Percentiles rank a stretch among this genome's conserved stretches.
Conservation (phyloP, 2,113 vertebrate genomes). For the Oryzias javanicus region DNA sequence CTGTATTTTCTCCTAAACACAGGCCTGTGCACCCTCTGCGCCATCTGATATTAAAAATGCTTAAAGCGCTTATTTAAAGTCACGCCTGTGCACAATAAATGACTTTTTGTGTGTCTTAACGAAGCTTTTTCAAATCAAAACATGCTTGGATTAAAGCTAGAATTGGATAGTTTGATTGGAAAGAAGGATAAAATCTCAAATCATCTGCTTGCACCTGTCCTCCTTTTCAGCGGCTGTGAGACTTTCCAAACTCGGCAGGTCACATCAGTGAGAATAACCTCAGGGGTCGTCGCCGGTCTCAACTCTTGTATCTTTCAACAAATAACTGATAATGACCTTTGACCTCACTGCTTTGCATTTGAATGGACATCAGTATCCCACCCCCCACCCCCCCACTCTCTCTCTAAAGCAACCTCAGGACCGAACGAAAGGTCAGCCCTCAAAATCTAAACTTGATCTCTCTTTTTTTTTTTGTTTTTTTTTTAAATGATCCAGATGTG, state of each 20-base stretch:
- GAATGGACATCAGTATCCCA: constrained; percentile 79
- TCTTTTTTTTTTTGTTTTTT: constrained; percentile 58
- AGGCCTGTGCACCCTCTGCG: constrained; percentile 44
- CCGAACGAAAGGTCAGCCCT: constrained; percentile 70
- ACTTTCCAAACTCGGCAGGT: constrained; percentile 28
- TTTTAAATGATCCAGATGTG: constrained; percentile 73
- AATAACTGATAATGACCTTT: constrained; percentile 84
- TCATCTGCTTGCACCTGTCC: constrained; percentile 21
- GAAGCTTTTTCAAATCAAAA: constrained; percentile 69
- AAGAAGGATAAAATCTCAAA: background rate
- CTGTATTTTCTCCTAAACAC: constrained; percentile 49
- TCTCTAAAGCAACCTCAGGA: constrained; percentile 58
- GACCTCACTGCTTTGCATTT: constrained; percentile 83
- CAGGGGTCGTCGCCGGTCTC: constrained; percentile 75
- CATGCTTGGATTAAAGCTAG: constrained; percentile 54
- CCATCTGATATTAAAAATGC: constrained; percentile 79
- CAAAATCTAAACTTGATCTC: constrained; percentile 75
- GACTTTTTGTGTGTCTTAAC: constrained; percentile 74
- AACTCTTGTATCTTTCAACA: constrained; percentile 79
- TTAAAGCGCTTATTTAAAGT: constrained; percentile 71
- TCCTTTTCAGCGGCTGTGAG: constrained; percentile 15
- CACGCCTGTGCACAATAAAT: constrained; percentile 47
- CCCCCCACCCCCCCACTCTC: constrained; percentile 34
- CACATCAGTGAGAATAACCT: constrained; percentile 71
- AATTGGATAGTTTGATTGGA: constrained; percentile 16